Percentiles rank a stretch among this genome's conserved stretches.
phyloP scores from a whole-genome alignment of 2,113 vertebrate genomes.

The Haemorhous mexicanus region DNA sequence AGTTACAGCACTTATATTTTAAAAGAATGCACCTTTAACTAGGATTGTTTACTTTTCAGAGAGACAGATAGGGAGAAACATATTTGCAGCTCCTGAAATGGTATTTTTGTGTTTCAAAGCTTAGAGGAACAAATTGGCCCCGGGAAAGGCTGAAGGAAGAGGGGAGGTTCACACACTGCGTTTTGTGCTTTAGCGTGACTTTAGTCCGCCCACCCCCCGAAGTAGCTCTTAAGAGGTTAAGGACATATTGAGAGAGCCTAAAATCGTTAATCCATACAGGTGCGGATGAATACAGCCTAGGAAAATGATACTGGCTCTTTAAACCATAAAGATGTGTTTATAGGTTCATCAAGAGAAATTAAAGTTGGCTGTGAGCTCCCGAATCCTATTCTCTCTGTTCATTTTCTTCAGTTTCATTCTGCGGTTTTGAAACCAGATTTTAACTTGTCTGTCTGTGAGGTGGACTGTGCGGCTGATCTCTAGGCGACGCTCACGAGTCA shows the following conservation, averaged over 20 bases:
- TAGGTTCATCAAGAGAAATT: slow-evolving; percentile 94
- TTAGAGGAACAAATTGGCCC: background rate
- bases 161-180: background rate
- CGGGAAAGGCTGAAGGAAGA: background rate
- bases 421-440: slow-evolving; percentile 99
- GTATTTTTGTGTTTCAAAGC: slow-evolving; percentile 13
- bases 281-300: slow-evolving; percentile 69
- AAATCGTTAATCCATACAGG: slow-evolving; percentile 71
- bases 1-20: background rate
- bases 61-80: background rate
- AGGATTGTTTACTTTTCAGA: slow-evolving; percentile 12
- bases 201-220: slow-evolving; percentile 30
- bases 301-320: slow-evolving; percentile 69
- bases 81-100: slow-evolving; percentile 15
- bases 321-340: slow-evolving; percentile 54
- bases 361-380: slow-evolving; percentile 96
- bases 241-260: slow-evolving; percentile 56
- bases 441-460: slow-evolving; percentile 99
- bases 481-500: slow-evolving; percentile 97
- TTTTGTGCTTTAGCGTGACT: slow-evolving; percentile 62
- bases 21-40: background rate
- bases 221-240: slow-evolving; percentile 60
- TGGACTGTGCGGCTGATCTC: slow-evolving; percentile 99
- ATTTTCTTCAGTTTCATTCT: slow-evolving; percentile 99
- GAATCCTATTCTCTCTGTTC: slow-evolving; percentile 97